phyloP scores from a whole-genome alignment of 2,888 invertebrate genomes.

The Eilema depressum region DNA sequence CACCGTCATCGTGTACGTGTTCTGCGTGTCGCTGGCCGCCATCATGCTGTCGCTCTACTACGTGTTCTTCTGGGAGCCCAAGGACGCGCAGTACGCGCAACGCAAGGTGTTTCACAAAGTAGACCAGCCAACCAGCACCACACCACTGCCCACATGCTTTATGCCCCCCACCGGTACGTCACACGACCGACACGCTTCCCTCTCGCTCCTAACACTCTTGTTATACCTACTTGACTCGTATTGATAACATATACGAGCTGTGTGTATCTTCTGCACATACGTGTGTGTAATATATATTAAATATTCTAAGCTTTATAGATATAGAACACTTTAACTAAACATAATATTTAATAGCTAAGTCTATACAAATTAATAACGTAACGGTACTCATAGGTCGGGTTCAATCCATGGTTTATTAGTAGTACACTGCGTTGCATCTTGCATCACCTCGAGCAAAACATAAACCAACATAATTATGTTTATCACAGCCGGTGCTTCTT shows the following conservation, averaged over 20 bases:
- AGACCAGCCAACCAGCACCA: constrained; percentile 83
- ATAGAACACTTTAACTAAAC: background rate
- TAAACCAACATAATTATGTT: constrained; percentile 5
- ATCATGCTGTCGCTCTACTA: constrained; percentile 98
- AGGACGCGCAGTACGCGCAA: constrained; percentile 84
- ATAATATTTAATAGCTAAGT: background rate
- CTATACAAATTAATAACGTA: background rate
- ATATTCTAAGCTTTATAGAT: constrained; percentile 15
- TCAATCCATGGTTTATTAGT: background rate
- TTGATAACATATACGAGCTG: constrained; percentile 38
- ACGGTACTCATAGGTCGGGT: background rate
- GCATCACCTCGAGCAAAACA: background rate
- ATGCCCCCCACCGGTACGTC: constrained; percentile 86
- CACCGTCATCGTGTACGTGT: constrained; percentile 97
- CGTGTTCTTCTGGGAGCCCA: constrained; percentile 97
- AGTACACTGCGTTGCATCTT: background rate
- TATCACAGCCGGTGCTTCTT: background rate
- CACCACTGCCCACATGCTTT: constrained; percentile 86
- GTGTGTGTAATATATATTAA: too few species aligned
- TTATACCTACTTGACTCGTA: constrained; percentile 28
- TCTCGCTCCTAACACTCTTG: constrained; percentile 38
- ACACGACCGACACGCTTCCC: constrained; percentile 77
- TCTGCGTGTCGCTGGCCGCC: constrained; percentile 97
- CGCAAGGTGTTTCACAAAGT: constrained; percentile 84
- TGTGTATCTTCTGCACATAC: background rate